Evolutionary conservation across 2,113 vertebrate species (phyloP), one percentile per base, ranked within the genome.

Genomic region (Crotophaga sulcirostris): DNA sequence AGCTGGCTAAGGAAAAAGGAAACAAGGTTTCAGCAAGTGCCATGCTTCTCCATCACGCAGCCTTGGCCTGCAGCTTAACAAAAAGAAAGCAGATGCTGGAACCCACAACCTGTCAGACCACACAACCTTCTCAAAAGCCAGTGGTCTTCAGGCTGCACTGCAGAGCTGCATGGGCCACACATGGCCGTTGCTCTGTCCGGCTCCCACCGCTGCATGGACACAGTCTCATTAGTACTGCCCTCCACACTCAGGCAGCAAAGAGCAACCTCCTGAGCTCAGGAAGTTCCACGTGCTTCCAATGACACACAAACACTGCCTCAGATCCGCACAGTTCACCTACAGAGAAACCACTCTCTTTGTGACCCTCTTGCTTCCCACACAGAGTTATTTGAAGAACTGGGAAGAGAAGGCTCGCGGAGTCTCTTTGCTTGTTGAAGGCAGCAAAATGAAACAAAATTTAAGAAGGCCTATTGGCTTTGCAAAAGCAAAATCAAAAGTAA

Each of bases 351-450:
- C 83, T 73, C 76, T 75, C 79, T 36, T 4, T 8, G 17, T 87
- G 92, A 92, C 73, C 83, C 93, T 88, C 68, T n/a, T 44, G 15
- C 96, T 52, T 96, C 94, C 94, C 66, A 94, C 90, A 72, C 83
- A 81, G 68, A 92, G 73, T 49, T 93, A 91, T 72, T 51, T 90
- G 72, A 82, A 86, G 88, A 89, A 42, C 23, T 75, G 56, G 59
- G 73, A 28, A 42, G 68, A 68, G 42, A 67, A 75, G 83, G 63
- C 73, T 83, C 3, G 1, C 36, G 45, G 52, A 59, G 85, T 68
- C 36, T 67, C 88, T 51, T 14, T 73, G 85, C 76, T 73, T 73
- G 29, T 33, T 63, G 66, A 52, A 95, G 92, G 59, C 33, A 75
- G 56, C 56, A 87, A 68, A 87, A 59, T 10, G 10, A 89, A 95